Evolutionary conservation across 2,797 vertebrate genomes (phyloP).

Genomic region (Silurus aristotelis): DNA sequence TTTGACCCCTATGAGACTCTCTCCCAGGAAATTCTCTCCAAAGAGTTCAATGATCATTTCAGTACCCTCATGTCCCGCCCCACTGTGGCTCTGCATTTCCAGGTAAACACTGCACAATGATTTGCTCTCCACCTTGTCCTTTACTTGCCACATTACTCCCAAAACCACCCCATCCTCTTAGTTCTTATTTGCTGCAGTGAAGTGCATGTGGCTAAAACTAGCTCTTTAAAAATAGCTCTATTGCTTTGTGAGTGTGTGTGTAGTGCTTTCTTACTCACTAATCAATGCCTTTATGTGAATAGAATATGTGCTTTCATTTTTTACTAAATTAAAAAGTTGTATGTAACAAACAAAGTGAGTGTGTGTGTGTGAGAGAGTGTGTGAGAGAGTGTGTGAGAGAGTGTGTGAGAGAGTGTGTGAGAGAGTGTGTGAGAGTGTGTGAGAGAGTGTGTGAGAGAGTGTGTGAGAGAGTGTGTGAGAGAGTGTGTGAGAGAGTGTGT

Average conservation of each 20-base stretch:
- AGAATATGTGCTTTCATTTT: constrained; percentile 9
- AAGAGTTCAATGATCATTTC: constrained; percentile 90
- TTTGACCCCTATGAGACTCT: constrained; percentile 98
- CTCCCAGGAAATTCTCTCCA: constrained; percentile 93
- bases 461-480: constrained; percentile 11
- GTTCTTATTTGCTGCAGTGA: background rate
- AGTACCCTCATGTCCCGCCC: constrained; percentile 87
- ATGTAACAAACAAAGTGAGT: background rate
- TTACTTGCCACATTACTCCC: background rate
- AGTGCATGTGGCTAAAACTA: constrained; percentile 16
- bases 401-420: constrained; percentile 7
- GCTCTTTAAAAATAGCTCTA: constrained; percentile 20
- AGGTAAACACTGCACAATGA: constrained; percentile 74
- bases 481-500: background rate
- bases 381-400: constrained; percentile 13
- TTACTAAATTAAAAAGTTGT: background rate
- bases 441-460: constrained; percentile 9
- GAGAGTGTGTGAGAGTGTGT: too few species aligned
- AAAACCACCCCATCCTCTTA: background rate
- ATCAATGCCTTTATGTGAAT: constrained; percentile 23
- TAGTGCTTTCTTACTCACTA: background rate
- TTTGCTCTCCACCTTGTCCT: background rate
- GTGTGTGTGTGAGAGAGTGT: constrained; percentile 6
- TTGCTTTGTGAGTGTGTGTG: background rate
- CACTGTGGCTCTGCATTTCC: constrained; percentile 87